Percentiles rank a stretch among this genome's conserved stretches.
These are phyloP conservation scores for Clarias magur DNA, from an alignment of 2,113 vertebrate species.

Conservation along the genomic window DNA sequence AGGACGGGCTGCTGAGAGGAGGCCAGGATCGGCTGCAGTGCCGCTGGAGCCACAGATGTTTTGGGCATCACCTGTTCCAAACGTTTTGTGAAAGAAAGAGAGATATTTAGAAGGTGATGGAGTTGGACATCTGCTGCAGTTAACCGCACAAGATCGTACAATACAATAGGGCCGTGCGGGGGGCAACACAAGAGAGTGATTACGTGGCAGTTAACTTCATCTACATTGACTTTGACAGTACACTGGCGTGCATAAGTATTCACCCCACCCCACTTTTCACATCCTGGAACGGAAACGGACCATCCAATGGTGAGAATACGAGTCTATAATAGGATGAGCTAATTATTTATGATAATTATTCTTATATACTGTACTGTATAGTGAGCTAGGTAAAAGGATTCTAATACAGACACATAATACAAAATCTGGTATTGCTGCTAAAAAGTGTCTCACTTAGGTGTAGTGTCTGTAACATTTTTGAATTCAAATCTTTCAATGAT, in stretches of 20 bases:
- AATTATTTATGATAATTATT: background rate
- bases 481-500: too few species aligned
- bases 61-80: conserved; percentile 82
- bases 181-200: background rate
- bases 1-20: conserved; percentile 87
- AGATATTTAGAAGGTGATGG: background rate
- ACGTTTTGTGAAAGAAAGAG: background rate
- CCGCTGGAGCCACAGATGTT: conserved; percentile 83
- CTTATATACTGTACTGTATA: background rate
- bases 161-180: background rate
- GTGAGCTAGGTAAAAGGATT: background rate
- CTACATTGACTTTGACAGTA: background rate
- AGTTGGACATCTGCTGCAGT: background rate
- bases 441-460: too few species aligned
- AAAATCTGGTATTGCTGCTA: too few species aligned
- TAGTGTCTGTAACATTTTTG: too few species aligned
- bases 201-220: background rate
- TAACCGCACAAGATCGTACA: background rate
- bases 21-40: conserved; percentile 82
- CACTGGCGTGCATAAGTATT: background rate
- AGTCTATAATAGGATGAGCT: background rate
- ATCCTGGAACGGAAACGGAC: background rate
- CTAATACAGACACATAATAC: background rate
- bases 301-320: too few species aligned
- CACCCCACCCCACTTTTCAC: background rate